These are phyloP conservation scores for Lycia hirtaria DNA, from an alignment of 2,888 invertebrate species.

Conservation along the genomic window DNA sequence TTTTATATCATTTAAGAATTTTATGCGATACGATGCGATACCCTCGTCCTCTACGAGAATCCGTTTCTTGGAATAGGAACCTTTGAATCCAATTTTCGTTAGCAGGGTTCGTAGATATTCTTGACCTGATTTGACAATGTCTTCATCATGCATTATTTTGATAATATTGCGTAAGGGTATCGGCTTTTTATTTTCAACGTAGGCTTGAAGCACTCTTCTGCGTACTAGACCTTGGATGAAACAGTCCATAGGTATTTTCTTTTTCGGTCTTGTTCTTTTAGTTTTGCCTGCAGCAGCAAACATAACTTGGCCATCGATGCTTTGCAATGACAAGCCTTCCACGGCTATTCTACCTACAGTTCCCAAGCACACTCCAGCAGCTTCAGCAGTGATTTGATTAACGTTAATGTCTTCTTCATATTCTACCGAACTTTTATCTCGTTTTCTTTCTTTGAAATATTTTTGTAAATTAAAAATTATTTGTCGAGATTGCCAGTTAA, in stretches of 20 bases:
- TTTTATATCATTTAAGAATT: conserved; percentile 1
- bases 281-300: background rate
- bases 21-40: background rate
- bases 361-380: background rate
- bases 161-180: background rate
- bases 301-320: conserved; percentile 5
- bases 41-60: background rate
- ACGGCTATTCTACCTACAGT: conserved; percentile 4
- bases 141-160: background rate
- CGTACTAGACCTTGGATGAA: conserved; percentile 17
- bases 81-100: background rate
- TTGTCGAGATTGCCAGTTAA: conserved; percentile 18
- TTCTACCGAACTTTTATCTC: conserved; percentile 10
- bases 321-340: conserved; percentile 7
- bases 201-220: conserved; percentile 13
- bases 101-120: background rate
- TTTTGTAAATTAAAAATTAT: conserved; percentile 15
- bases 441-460: conserved; percentile 11
- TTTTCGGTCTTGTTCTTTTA: background rate
- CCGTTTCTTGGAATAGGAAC: background rate
- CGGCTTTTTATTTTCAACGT: background rate
- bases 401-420: conserved; percentile 12
- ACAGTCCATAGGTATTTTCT: conserved; percentile 18
- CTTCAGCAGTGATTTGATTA: background rate
- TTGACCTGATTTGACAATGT: background rate